phyloP scores from a whole-genome alignment of 1,140 invertebrate genomes.

The Conus betulinus region DNA sequence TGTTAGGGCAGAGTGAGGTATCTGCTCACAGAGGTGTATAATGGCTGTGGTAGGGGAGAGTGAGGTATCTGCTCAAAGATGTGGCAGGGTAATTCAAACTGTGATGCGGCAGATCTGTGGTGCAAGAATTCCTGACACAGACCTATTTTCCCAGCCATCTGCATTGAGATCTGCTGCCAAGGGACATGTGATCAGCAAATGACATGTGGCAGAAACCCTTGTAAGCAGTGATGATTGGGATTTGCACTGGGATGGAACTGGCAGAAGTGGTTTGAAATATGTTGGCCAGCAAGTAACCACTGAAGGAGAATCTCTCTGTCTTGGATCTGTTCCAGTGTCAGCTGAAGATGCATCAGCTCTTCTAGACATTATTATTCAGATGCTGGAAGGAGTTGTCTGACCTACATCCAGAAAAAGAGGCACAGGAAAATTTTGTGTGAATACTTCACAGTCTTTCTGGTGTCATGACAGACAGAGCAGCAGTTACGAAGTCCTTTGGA shows the following conservation, averaged over 20 bases:
- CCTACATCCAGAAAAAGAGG: not conserved
- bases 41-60: too few species aligned
- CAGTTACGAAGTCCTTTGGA: not conserved
- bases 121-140: not conserved
- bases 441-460: not conserved
- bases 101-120: too few species aligned
- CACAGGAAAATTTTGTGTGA: not conserved
- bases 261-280: not conserved
- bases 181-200: not conserved
- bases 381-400: too few species aligned
- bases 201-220: not conserved
- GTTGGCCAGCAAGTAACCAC: too few species aligned
- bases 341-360: too few species aligned
- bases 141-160: not conserved
- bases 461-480: slow-evolving; percentile 12
- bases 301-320: too few species aligned
- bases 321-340: too few species aligned
- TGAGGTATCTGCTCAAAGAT: too few species aligned
- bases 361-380: too few species aligned
- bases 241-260: not conserved
- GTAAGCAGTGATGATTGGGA: not conserved
- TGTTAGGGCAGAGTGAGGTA: too few species aligned
- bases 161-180: not conserved
- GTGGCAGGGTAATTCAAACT: too few species aligned
- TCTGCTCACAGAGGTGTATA: too few species aligned